Base-by-base conservation (phyloP, 1,140 invertebrate genomes). In the Cotesia chilonis region DNA sequence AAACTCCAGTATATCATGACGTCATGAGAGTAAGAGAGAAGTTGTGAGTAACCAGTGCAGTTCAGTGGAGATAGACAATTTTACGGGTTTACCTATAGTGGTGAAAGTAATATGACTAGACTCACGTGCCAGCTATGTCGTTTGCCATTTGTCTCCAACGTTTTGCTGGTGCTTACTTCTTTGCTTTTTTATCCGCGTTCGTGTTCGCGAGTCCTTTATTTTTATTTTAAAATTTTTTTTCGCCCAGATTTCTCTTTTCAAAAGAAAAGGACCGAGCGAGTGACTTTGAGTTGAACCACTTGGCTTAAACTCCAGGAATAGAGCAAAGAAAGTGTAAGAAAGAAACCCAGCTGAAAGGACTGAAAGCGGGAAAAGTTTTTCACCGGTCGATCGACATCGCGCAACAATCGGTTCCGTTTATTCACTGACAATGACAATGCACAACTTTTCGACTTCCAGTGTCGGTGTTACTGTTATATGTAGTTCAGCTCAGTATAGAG, bases 321-420 rank as follows among this genome's bases (percentile, higher is more conserved):
- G 12, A 67, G 65, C 41, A 47, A 52, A 54, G 47, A 67, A 67
- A 61, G 57, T 28, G 28, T 47, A 47, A 47, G 41, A 47, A 6
- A 47, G 41, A 6, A 47, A 10, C 6, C 6, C 41, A 47, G 41
- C 41, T 47, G 51, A 71, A 71, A 54, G 14, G 9, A 17, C 10
- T 17, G 37, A 70, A 70, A 55, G 63, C 70, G 74, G 72, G 76
- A 73, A 78, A 81, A 82, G 76, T 80, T 82, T 76, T 76, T 76
- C 74, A 75, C 57, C 57, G 14, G 14, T 17, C 28, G 57, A 59
- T 47, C 57, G 1, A 59, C 57, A 76, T 75, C 74, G 77, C 76
- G 82, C 80, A 81, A 84, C 83, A 85, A 85, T 85, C 83, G 81
- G 80, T 78, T 79, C 78, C 82, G 82, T 82, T 84, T 85, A 84